phyloP scores from a whole-genome alignment of 2,797 vertebrate species.

The Gallirallus australis region DNA sequence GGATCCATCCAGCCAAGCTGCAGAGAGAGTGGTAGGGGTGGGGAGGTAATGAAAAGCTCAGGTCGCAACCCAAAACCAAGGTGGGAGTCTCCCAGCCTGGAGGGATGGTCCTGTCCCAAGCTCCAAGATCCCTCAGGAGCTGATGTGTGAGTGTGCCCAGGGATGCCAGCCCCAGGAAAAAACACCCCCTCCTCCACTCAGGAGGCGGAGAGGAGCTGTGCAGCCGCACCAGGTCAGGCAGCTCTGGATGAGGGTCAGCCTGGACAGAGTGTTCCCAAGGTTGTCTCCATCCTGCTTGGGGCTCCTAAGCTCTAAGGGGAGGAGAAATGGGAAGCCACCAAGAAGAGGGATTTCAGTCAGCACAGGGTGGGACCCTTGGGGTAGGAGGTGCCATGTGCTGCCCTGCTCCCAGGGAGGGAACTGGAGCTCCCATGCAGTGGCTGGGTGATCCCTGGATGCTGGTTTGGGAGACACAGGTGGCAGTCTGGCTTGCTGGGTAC shows the following conservation, averaged over 20 bases:
- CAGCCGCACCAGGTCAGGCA: rapidly evolving
- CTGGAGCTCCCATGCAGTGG: rapidly evolving
- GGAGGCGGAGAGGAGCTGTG: rapidly evolving
- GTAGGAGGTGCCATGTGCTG: background rate
- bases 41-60: background rate
- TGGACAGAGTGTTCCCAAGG: background rate
- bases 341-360: background rate
- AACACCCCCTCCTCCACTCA: too few species aligned
- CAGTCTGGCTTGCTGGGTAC: background rate
- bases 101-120: background rate
- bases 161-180: background rate
- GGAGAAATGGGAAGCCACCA: background rate
- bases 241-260: background rate
- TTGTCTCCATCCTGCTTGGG: background rate
- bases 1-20: background rate
- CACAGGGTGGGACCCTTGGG: rapidly evolving
- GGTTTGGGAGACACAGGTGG: background rate
- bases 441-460: background rate
- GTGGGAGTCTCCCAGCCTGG: rapidly evolving
- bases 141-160: background rate
- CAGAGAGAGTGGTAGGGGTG: background rate
- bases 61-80: background rate
- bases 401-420: background rate
- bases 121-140: background rate
- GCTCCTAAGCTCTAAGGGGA: background rate